Conservation (phyloP, 2,113 vertebrate species). For the Chrysochloris asiatica region DNA sequence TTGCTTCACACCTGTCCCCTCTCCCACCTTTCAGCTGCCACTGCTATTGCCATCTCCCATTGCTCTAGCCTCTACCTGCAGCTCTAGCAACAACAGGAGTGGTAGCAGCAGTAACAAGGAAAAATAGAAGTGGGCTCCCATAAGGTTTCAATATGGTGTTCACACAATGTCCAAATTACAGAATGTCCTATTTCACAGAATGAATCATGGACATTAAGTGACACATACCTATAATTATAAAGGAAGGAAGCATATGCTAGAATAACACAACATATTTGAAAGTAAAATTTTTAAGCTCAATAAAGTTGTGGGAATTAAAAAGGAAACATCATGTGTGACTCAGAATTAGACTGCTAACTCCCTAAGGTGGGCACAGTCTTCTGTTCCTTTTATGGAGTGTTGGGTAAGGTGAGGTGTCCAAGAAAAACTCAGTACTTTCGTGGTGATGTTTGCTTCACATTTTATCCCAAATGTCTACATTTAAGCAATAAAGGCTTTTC, state of each 20-base stretch:
- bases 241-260: neutral
- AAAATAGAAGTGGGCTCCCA: too few species aligned
- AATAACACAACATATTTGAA: neutral
- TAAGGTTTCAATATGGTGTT: too few species aligned
- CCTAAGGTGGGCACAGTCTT: rapidly evolving
- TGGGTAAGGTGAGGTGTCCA: rapidly evolving
- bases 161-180: neutral
- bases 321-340: rapidly evolving
- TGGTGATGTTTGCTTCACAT: neutral
- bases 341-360: rapidly evolving
- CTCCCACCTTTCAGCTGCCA: too few species aligned
- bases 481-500: neutral
- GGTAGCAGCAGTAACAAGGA: too few species aligned
- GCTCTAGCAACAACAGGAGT: too few species aligned
- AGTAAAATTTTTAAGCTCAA: neutral
- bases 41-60: too few species aligned
- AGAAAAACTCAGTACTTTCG: rapidly evolving
- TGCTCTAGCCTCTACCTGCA: too few species aligned
- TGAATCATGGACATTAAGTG: neutral
- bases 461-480: neutral
- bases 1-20: too few species aligned
- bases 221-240: neutral
- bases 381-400: rapidly evolving
- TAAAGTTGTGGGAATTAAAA: neutral
- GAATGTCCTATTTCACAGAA: neutral